Conservation (phyloP, 1,140 invertebrate species). For the Drosophila grimshawi region DNA sequence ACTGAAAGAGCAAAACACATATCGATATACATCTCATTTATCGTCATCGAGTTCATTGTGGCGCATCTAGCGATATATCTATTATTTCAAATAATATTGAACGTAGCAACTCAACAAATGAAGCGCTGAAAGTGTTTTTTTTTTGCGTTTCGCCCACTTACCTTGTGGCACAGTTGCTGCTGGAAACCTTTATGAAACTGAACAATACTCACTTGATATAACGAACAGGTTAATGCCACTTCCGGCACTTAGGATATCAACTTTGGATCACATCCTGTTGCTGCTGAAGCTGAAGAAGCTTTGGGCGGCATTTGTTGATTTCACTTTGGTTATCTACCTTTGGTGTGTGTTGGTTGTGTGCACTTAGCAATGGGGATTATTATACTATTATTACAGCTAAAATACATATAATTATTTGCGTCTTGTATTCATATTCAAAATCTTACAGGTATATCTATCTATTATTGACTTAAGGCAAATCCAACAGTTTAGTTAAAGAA, state of each 20-base stretch:
- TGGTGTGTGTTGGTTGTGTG: conserved; percentile 14
- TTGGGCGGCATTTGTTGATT: conserved; percentile 45
- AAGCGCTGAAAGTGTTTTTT: conserved; percentile 15
- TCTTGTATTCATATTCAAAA: no score
- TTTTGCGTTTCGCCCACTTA: conserved; percentile 21
- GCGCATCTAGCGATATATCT: conserved; percentile 4
- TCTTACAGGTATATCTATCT: conserved; percentile 2
- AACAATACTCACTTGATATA: conserved; percentile 34
- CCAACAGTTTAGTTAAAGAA: not conserved
- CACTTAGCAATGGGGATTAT: not conserved
- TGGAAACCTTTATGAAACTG: conserved; percentile 20
- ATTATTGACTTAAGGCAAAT: not conserved
- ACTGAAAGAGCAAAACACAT: conserved; percentile 88
- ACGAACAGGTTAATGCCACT: not conserved
- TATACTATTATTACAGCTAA: conserved; percentile 11
- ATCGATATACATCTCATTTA: not conserved
- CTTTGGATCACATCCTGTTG: not conserved
- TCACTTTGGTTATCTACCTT: conserved; percentile 25
- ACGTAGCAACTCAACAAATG: conserved; percentile 32
- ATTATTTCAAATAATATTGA: conserved; percentile 40
- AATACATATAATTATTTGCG: conserved; percentile 4
- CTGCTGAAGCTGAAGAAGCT: not conserved
- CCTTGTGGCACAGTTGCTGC: conserved; percentile 18
- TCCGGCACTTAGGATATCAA: conserved; percentile 4
- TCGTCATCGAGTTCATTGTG: not conserved